Percentiles rank a stretch among this genome's conserved stretches.
These are phyloP conservation scores for Nasua narica DNA, from an alignment of 2,797 vertebrate species.

Conservation along the genomic window DNA sequence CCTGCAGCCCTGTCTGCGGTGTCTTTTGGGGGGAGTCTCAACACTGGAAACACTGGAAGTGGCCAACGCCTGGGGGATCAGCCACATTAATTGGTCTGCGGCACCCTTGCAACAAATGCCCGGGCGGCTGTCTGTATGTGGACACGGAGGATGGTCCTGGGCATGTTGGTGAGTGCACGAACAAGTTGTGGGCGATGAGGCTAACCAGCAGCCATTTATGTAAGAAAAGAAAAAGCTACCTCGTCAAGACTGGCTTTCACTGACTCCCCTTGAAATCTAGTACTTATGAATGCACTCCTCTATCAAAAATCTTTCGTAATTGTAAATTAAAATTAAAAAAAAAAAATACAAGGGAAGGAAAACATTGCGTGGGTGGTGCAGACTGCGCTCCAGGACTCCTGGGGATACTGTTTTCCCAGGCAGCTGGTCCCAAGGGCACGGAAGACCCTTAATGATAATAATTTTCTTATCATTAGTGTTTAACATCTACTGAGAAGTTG, in stretches of 20 bases:
- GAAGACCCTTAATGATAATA: neutral
- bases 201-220: neutral
- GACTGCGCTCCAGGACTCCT: neutral
- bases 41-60: neutral
- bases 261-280: neutral
- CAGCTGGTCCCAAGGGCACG: neutral
- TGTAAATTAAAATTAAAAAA: neutral
- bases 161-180: neutral
- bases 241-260: neutral
- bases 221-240: neutral
- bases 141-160: fast-evolving
- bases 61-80: neutral
- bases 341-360: neutral
- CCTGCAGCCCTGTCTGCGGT: neutral
- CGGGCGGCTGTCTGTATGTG: fast-evolving
- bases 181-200: too few species aligned
- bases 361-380: neutral
- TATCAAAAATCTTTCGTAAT: neutral
- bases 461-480: neutral
- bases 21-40: neutral
- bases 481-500: neutral
- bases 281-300: neutral
- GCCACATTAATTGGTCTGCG: neutral
- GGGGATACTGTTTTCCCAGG: neutral
- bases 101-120: neutral